Percentiles rank a stretch among this genome's conserved stretches.
Evolutionary conservation across 2,113 vertebrate species (phyloP).

Genomic region (Oryzias melastigma): DNA sequence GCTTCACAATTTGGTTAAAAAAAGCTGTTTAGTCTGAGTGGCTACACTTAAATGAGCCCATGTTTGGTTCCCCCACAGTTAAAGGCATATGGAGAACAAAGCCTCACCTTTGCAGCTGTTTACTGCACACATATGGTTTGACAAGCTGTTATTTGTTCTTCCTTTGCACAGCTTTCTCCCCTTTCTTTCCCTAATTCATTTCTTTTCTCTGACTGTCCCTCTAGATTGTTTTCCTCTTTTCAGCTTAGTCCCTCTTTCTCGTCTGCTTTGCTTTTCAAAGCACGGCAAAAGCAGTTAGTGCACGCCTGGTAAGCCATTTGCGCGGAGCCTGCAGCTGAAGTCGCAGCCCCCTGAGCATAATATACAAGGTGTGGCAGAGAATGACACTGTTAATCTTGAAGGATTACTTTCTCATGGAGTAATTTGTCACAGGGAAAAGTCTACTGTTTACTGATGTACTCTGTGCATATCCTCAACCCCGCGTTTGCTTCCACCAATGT

Average conservation of each 20-base stretch:
- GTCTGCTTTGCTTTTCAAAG: slow-evolving; percentile 28
- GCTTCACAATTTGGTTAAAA: slow-evolving; percentile 39
- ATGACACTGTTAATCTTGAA: slow-evolving; percentile 71
- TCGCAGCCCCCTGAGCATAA: slow-evolving; percentile 53
- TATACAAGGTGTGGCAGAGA: slow-evolving; percentile 60
- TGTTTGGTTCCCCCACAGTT: slow-evolving; percentile 30
- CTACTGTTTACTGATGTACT: slow-evolving; percentile 51
- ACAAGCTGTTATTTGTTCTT: slow-evolving; percentile 23
- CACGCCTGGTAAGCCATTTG: slow-evolving; percentile 53
- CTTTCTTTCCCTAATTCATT: slow-evolving; percentile 9
- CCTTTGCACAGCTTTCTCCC: slow-evolving; percentile 3
- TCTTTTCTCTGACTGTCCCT: slow-evolving; percentile 13
- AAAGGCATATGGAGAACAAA: slow-evolving; percentile 30
- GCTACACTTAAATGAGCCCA: slow-evolving; percentile 42
- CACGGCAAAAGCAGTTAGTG: slow-evolving; percentile 43
- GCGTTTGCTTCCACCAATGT: slow-evolving; percentile 24
- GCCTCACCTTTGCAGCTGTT: slow-evolving; percentile 24
- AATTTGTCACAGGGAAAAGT: slow-evolving; percentile 61
- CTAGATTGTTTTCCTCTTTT: slow-evolving; percentile 33
- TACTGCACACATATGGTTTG: slow-evolving; percentile 8
- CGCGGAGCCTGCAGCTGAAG: slow-evolving; percentile 43
- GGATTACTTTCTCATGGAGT: slow-evolving; percentile 66
- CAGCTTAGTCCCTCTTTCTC: slow-evolving; percentile 10
- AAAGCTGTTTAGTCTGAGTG: slow-evolving; percentile 47
- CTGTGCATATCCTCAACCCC: slow-evolving; percentile 29